phyloP scores from a whole-genome alignment of 2,888 invertebrate species.

The Pandemis heparana region DNA sequence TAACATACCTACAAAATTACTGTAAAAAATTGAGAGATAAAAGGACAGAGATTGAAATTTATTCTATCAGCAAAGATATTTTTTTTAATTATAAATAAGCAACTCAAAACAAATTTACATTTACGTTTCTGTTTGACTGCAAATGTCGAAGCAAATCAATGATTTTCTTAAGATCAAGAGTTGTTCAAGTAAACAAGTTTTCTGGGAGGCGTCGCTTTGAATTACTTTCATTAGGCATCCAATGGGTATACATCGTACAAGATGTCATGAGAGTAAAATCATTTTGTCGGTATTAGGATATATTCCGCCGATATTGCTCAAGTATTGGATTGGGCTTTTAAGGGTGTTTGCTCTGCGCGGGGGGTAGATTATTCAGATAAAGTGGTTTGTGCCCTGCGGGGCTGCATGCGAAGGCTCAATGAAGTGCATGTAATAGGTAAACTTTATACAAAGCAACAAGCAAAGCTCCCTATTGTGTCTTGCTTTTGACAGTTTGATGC shows the following conservation, averaged over 20 bases:
- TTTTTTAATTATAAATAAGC: no score
- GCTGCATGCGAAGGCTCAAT: slow-evolving; percentile 33
- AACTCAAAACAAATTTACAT: background rate
- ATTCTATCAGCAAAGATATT: no score
- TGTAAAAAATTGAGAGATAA: no score
- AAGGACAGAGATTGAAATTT: no score
- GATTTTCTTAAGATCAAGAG: slow-evolving; percentile 4
- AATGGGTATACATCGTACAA: background rate
- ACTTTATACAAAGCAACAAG: background rate
- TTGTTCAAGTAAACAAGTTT: background rate
- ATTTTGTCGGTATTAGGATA: slow-evolving; percentile 21
- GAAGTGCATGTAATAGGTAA: slow-evolving; percentile 20
- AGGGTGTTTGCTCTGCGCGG: slow-evolving; percentile 24
- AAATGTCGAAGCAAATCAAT: slow-evolving; percentile 10
- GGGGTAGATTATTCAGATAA: slow-evolving; percentile 43
- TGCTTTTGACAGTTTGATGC: no score
- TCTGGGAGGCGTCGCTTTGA: slow-evolving; percentile 2
- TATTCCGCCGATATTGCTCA: slow-evolving; percentile 18
- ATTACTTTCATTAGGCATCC: slow-evolving; percentile 12
- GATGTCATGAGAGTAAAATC: slow-evolving; percentile 11
- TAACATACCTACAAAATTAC: no score
- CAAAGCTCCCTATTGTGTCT: background rate
- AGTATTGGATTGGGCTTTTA: slow-evolving; percentile 25
- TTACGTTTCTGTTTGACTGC: slow-evolving; percentile 5
- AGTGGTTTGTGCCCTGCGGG: slow-evolving; percentile 36